Evolutionary conservation across 2,888 invertebrate species (phyloP), one percentile per base, ranked within the genome.

Genomic region (Tetheella fluctuosa): DNA sequence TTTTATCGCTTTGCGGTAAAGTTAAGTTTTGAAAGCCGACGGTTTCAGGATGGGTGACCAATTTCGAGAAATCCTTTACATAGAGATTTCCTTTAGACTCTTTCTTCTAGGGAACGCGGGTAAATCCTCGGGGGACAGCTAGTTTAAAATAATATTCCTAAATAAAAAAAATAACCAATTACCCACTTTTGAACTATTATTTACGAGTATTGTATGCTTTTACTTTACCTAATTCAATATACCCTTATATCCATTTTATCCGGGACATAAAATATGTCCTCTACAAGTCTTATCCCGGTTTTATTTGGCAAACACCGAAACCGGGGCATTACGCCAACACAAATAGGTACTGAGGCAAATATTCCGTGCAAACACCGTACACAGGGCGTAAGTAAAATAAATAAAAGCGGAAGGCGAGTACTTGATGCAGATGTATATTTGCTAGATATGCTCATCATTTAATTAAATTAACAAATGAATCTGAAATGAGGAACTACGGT

Each of bases 281-380:
- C 69, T 61, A 59, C 66, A 56, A 65, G 70, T 23, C 55, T 71
- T 73, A 71, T 67, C 70, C 71, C 67, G 54, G 64, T 68, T 73
- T 74, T 79, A 77, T 78, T 79, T 68, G 66, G 70, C 71, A 76
- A 81, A 84, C 72, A 79, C 70, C 72, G 70, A 70, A 73, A 75
- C 70, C 75, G 64, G 74, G 68, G 71, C 71, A 79, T 79, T 65
- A 76, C 71, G 72, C 69, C 69, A 78, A 77, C 76, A 75, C 79
- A 82, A 81, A 83, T 76, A 81, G 79, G 79, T 48, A 48, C 48
- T 48, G 48, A 48, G 48, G 48, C 48, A 48, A 48, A 48, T 48
- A 48, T 48, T 20, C 69, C 68, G 65, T 64, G 77, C 70, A 80
- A 82, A 83, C 67, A 75, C 72, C 67, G 67, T 67, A 70, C 63